Percentiles rank a stretch among this genome's conserved stretches.
Evolutionary conservation across 2,888 invertebrate genomes (phyloP).

Genomic region (Rhingia campestris): DNA sequence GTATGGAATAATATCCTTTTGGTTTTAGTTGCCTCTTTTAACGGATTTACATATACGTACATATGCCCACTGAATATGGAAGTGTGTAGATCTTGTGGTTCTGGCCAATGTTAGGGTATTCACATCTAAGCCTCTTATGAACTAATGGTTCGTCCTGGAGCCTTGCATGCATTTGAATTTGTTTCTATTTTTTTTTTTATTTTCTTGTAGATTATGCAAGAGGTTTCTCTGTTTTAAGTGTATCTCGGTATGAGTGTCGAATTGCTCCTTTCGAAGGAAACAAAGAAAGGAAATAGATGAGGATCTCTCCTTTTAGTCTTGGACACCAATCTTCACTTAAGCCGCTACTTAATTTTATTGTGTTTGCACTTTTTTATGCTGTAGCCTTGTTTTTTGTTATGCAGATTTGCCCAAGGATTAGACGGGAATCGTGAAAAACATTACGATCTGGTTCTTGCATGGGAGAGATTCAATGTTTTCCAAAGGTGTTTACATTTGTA

Average conservation of each 20-base stretch:
- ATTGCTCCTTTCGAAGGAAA: background rate
- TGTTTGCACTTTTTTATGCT: background rate
- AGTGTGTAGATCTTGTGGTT: background rate
- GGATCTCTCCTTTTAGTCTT: background rate
- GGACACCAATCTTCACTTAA: background rate
- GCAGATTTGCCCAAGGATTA: conserved; percentile 36
- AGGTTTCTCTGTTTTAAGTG: conserved; percentile 11
- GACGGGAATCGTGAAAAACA: conserved; percentile 7
- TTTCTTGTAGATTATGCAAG: background rate
- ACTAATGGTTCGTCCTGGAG: conserved; percentile 4
- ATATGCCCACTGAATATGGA: background rate
- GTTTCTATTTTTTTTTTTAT: background rate
- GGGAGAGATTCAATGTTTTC: conserved; percentile 17
- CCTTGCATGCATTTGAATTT: conserved; percentile 19
- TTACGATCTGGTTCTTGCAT: conserved; percentile 2
- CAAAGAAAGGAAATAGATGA: background rate
- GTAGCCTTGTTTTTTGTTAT: background rate
- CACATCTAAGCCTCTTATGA: conserved; percentile 34
- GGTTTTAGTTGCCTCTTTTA: background rate
- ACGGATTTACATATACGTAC: background rate
- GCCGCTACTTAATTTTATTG: conserved; percentile 44
- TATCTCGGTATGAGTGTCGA: conserved; percentile 16
- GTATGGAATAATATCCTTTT: conserved; percentile 31
- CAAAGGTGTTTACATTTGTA: conserved; percentile 1
- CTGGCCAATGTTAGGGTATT: conserved; percentile 11